These are phyloP conservation scores for Oegoconia quadripuncta DNA, from an alignment of 2,888 invertebrate genomes.

Conservation along the genomic window DNA sequence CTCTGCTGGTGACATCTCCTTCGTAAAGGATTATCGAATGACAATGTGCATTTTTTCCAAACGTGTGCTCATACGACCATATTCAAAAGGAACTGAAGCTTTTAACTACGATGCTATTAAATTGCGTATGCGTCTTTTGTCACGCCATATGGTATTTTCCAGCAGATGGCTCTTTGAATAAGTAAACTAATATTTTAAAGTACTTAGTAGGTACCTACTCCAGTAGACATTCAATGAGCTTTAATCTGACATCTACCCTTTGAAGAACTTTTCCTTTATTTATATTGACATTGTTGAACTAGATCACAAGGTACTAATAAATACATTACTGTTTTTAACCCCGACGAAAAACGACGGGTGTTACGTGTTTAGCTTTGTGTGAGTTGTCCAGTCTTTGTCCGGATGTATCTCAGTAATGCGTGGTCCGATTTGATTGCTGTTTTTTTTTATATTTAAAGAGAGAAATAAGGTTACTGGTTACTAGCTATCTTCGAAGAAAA, in stretches of 20 bases:
- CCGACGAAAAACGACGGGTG: too few relatives aligned
- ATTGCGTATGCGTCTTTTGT: slow-evolving; percentile 76
- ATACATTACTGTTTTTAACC: background rate
- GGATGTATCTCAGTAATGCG: too few relatives aligned
- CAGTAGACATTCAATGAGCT: slow-evolving; percentile 25
- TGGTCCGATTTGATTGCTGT: too few relatives aligned
- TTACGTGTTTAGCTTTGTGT: too few relatives aligned
- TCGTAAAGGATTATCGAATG: slow-evolving; percentile 78
- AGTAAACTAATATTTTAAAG: slow-evolving; percentile 44
- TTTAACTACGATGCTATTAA: slow-evolving; percentile 74
- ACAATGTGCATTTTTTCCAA: slow-evolving; percentile 68
- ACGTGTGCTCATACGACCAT: slow-evolving; percentile 45
- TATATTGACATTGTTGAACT: background rate
- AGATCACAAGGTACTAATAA: background rate
- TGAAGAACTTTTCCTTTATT: slow-evolving; percentile 2
- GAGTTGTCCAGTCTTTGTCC: too few relatives aligned
- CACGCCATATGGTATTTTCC: slow-evolving; percentile 69
- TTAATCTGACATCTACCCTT: slow-evolving; percentile 24
- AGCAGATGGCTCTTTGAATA: slow-evolving; percentile 64
- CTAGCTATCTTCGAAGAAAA: too few relatives aligned
- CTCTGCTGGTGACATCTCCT: slow-evolving; percentile 74
- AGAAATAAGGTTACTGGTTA: too few relatives aligned
- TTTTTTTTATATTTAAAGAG: too few relatives aligned
- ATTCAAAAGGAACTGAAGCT: slow-evolving; percentile 61
- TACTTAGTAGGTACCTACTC: slow-evolving; percentile 25